A percentile compares a stretch with the other conserved stretches of the same genome.
Conservation (phyloP, 2,888 invertebrate species). For the Melikaiella ostensackeni region DNA sequence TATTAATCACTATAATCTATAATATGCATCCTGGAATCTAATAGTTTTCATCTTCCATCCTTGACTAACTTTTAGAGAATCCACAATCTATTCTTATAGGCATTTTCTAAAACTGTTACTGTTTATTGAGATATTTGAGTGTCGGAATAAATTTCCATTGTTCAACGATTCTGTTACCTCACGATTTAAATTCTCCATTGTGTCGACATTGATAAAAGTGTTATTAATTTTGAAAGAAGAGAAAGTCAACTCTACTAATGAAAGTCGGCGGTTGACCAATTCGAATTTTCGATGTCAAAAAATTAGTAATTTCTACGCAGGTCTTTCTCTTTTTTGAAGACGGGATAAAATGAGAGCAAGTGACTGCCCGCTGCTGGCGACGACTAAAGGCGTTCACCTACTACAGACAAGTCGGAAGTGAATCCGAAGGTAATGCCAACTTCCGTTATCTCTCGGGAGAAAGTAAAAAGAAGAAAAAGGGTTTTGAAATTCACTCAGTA, state of each 20-base stretch:
- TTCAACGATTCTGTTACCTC: constrained; percentile 2
- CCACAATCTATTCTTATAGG: neutral
- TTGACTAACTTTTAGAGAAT: neutral
- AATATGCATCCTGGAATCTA: neutral
- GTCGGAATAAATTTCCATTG: neutral
- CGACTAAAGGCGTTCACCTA: constrained; percentile 10
- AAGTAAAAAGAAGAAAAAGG: constrained; percentile 28
- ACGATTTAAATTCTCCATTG: constrained; percentile 7
- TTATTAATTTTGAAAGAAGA: constrained; percentile 1
- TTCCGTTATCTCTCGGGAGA: constrained; percentile 26
- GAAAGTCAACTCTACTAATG: constrained; percentile 4
- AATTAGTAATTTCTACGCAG: constrained; percentile 1
- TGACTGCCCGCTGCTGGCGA: neutral
- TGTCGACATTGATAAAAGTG: neutral
- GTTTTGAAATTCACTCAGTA: constrained; percentile 18
- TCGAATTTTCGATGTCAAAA: constrained; percentile 4
- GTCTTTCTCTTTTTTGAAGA: constrained; percentile 8
- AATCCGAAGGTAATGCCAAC: constrained; percentile 17
- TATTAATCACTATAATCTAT: neutral
- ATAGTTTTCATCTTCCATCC: neutral
- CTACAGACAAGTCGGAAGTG: constrained; percentile 13
- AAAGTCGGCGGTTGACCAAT: neutral
- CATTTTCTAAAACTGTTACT: neutral
- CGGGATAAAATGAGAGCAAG: neutral
- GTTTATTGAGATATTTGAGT: neutral